Base-by-base conservation (phyloP, 1,140 invertebrate species). In the Heliothis virescens region DNA sequence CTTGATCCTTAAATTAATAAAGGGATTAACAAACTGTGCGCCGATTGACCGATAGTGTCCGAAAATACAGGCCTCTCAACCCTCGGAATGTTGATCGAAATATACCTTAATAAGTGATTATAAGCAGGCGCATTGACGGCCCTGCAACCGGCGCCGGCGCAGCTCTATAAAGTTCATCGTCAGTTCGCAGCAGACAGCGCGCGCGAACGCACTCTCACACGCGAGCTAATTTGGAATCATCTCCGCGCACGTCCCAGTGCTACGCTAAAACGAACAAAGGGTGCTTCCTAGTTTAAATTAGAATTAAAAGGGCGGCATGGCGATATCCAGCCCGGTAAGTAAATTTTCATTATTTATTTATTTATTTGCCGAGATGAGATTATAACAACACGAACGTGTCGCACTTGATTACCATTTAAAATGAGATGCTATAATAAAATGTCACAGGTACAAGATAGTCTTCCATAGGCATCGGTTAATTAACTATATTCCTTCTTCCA, bases 141-240 rank as follows among this genome's bases (percentile, higher is more conserved):
- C 63, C 75, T 82, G 73, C 67, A 41, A 79, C 71, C 82, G 86
- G 88, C 91, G 89, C 87, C 87, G 86, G 90, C 90, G 89, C 86
- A 82, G 69, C 83, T 82, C 60, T 67, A 53, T 62, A 48, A 55
- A 89, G 89, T 92, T 92, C 92, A 92, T 87, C 90, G 90, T 90
- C 91, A 94, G 91, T 94, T 86, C 87, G 89, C 89, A 85, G 87
- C 85, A 80, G 86, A 85, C 90, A 79, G 89, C 87, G 89, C 83
- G 82, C 83, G 86, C 85, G 82, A 72, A 86, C 87, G 86, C 86
- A 86, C 12, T 62, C 81, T 82, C 69, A 26, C 72, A 50, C 69
- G 52, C 71, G 47, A 48, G 65, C 55, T 74, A 62, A 81, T 84
- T 74, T 80, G 82, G 65, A 84, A 59, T 79, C 53, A 50, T 55